phyloP scores from a whole-genome alignment of 2,113 vertebrate genomes.

The Piliocolobus tephrosceles region DNA sequence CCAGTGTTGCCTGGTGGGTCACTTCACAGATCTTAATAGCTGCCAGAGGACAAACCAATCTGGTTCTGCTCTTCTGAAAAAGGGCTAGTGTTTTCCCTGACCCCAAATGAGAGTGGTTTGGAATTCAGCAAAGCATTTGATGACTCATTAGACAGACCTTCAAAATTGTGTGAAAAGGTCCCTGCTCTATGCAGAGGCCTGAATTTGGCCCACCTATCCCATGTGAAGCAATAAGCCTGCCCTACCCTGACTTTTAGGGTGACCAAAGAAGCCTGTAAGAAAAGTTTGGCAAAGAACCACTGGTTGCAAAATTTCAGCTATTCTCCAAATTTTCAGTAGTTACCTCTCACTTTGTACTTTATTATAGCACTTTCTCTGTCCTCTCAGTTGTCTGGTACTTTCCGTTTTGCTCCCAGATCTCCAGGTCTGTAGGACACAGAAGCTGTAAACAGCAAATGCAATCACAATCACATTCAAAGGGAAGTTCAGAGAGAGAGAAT shows the following conservation, averaged over 20 bases:
- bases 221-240: not conserved
- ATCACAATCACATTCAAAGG: not conserved
- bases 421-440: not conserved
- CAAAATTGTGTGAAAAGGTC: not conserved
- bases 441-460: not conserved
- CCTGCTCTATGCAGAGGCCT: not conserved
- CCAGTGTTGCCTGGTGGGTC: not conserved
- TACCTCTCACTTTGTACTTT: not conserved
- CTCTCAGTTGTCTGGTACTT: not conserved
- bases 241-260: not conserved
- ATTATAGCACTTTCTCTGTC: not conserved
- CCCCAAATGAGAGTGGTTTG: not conserved
- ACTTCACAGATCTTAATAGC: slow-evolving; percentile 22
- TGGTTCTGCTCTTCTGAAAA: slow-evolving; percentile 36
- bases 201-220: too few species aligned
- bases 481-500: not conserved
- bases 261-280: not conserved
- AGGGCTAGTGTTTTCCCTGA: not conserved
- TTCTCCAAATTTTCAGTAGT: not conserved
- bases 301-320: not conserved
- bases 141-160: not conserved
- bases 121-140: not conserved
- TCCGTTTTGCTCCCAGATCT: not conserved
- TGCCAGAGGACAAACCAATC: slow-evolving; percentile 12
- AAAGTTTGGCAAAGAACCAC: not conserved